These are phyloP conservation scores for Lepus townsendii DNA, from an alignment of 2,797 vertebrate genomes.

Conservation along the genomic window DNA sequence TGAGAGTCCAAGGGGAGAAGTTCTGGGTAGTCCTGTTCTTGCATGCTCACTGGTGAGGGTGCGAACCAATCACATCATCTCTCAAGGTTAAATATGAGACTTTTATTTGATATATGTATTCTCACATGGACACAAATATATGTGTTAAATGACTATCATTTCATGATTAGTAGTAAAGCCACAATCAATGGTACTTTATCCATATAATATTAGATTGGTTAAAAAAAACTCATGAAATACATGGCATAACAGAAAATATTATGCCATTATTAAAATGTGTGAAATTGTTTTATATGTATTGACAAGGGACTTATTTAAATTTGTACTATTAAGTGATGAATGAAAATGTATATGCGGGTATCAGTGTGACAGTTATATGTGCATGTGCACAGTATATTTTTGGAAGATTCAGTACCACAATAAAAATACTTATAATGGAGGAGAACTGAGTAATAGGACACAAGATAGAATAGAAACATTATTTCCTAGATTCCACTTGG, in stretches of 20 bases:
- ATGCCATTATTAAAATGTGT: neutral
- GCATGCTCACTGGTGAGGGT: neutral
- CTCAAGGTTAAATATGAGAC: neutral
- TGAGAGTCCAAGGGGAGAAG: neutral
- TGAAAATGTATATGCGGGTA: neutral
- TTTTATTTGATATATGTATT: neutral
- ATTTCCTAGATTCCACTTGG: neutral
- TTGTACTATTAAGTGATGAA: constrained; percentile 25
- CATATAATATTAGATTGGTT: neutral
- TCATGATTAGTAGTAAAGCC: neutral
- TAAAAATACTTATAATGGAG: neutral
- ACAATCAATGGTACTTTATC: neutral
- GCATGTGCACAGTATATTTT: neutral
- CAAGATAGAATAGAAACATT: neutral
- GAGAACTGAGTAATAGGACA: neutral
- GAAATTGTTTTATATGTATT: neutral
- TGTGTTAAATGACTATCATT: neutral
- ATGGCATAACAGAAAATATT: constrained; percentile 5
- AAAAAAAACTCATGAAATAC: neutral
- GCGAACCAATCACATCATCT: neutral
- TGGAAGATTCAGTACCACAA: neutral
- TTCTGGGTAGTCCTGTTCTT: neutral
- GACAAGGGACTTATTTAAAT: neutral
- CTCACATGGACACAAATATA: neutral
- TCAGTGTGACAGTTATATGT: constrained; percentile 1